Evolutionary conservation across 2,113 vertebrate species (phyloP), one percentile per base, ranked within the genome.

Genomic region (Azemiops feae): DNA sequence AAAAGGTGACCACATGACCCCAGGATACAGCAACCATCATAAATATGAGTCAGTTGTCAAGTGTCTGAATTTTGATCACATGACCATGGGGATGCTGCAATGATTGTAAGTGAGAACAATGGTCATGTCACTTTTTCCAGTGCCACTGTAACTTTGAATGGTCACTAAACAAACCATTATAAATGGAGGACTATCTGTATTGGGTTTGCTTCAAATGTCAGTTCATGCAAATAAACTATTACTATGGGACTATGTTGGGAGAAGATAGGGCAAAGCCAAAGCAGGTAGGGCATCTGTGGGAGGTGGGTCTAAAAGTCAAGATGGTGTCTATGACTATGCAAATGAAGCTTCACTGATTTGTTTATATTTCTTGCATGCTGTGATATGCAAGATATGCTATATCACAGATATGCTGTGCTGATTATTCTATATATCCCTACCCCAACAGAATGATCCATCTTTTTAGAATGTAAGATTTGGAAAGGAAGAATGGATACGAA

Each of bases 381-480:
- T 81, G 74, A 81, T 43, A 43, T 39, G 39, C 18, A 20, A 55
- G 20, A 55, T 55, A 20, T 16, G 3, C 94, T 95, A 92, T 87
- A 85, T 81, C 89, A 50, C 47, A 50, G 47, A 50, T 81, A 52
- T 85, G 23, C n/a, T 50, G 5, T 64, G 0, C 88, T 93, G 60
- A 1, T 30, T 53, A 50, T 88, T 91, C 89, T 87, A 45, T 23
- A 86, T 2, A 1, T 89, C 91, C 85, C 12, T 74, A 34, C 2
- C 85, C 30, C 92, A 55, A 34, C 93, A 93, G 94, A 58, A 92
- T 23, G 43, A 5, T 89, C 92, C 94, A 87, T 18, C 57, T 85
- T 88, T 96, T 93, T 20, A 64, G 86, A 88, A 94, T 92, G 4
- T 27, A 50, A 95, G 94, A 94, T 85, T 50, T 45, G n/a, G 53